A percentile compares a stretch with the other conserved stretches of the same genome.
Evolutionary conservation across 2,113 vertebrate species (phyloP).

Genomic region (Alligator mississippiensis): DNA sequence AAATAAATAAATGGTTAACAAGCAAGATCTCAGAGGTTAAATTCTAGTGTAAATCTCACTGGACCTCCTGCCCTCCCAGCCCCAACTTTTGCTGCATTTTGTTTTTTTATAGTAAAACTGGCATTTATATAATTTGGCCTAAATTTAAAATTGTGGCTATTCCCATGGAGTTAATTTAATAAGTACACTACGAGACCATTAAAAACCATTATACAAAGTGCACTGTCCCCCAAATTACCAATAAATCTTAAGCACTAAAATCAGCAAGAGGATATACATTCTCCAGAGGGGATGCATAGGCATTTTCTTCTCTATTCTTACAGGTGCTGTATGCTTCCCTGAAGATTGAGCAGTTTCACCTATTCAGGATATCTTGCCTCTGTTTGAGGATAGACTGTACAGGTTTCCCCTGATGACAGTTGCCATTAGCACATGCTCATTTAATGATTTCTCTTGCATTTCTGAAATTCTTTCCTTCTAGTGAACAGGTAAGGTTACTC

Average conservation of each 20-base stretch:
- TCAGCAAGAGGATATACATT: neutral
- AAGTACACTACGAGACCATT: neutral
- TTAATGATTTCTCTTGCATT: conserved; percentile 52
- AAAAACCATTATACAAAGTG: neutral
- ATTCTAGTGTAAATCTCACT: neutral
- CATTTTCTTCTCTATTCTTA: neutral
- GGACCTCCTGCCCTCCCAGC: neutral
- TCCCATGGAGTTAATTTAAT: neutral
- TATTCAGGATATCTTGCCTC: conserved; percentile 46
- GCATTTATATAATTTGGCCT: neutral
- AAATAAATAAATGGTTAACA: neutral
- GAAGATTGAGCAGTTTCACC: neutral
- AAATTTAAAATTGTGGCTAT: neutral
- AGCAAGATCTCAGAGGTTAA: neutral
- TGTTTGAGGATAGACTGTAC: conserved; percentile 25
- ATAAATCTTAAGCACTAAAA: neutral
- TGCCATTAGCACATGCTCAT: conserved; percentile 69
- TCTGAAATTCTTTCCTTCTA: conserved; percentile 69
- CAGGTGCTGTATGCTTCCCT: neutral
- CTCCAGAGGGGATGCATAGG: neutral
- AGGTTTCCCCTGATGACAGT: conserved; percentile 57
- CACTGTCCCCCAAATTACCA: neutral
- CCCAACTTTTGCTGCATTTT: neutral
- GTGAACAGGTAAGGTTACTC: conserved; percentile 60
- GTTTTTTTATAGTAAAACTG: neutral